Evolutionary conservation across 1,140 invertebrate species (phyloP).

Genomic region (Stegodyphus dumicola): DNA sequence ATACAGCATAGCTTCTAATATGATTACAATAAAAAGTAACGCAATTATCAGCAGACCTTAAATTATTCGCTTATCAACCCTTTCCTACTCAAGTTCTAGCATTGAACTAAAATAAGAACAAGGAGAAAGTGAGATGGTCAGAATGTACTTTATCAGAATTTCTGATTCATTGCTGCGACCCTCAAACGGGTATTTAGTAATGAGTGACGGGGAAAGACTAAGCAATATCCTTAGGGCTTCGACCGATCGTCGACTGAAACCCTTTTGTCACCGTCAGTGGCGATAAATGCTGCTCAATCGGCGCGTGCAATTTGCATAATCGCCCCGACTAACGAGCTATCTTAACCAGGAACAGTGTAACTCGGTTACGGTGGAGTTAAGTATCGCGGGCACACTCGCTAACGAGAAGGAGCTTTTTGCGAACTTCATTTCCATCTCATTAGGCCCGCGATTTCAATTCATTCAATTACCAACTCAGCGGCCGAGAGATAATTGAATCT

Average conservation of each 20-base stretch:
- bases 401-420: conserved; percentile 1
- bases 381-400: background rate
- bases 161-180: too few species aligned
- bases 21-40: too few species aligned
- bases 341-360: background rate
- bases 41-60: too few species aligned
- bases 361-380: conserved; percentile 13
- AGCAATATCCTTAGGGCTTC: too few species aligned
- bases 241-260: background rate
- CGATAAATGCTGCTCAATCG: conserved; percentile 46
- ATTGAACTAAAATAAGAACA: too few species aligned
- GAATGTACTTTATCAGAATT: too few species aligned
- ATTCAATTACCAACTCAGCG: conserved; percentile 45
- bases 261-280: conserved; percentile 12
- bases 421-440: conserved; percentile 55
- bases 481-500: conserved; percentile 38
- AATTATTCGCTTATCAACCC: too few species aligned
- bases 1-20: too few species aligned
- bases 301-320: conserved; percentile 48
- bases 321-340: conserved; percentile 26
- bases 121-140: too few species aligned
- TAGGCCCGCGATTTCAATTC: conserved; percentile 44
- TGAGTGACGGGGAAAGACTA: too few species aligned
- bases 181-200: too few species aligned
- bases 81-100: too few species aligned